Evolutionary conservation across 2,113 vertebrate genomes (phyloP).

Genomic region (Pygoscelis antarcticus): DNA sequence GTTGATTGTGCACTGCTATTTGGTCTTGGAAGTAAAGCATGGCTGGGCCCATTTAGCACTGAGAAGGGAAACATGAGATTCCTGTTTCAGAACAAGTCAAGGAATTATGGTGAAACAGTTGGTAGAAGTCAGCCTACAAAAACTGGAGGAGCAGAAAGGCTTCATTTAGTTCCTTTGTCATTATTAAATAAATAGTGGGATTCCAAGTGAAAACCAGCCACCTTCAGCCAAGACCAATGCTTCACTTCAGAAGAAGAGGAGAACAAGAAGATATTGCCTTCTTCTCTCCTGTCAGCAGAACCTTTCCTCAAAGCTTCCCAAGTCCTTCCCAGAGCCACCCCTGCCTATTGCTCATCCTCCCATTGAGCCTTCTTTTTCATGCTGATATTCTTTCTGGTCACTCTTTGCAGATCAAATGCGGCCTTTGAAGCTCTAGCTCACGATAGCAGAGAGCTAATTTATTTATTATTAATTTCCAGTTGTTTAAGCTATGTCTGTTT

Average conservation of each 20-base stretch:
- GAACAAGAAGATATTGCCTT: neutral
- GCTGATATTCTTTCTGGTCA: neutral
- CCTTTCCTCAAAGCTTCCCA: neutral
- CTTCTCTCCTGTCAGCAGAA: neutral
- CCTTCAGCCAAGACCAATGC: neutral
- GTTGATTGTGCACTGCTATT: neutral
- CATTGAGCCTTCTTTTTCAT: neutral
- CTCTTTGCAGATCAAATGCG: neutral
- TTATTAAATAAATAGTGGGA: neutral
- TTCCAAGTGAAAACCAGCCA: neutral
- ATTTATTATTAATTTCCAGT: slow-evolving; percentile 47
- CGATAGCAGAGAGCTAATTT: neutral
- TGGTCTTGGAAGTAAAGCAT: neutral
- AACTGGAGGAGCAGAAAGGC: neutral
- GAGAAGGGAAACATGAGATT: neutral
- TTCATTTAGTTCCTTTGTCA: neutral
- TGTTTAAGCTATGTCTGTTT: neutral
- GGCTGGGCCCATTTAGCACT: neutral
- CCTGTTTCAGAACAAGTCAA: neutral
- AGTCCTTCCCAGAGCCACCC: neutral
- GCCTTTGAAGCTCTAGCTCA: neutral
- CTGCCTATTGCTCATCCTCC: neutral
- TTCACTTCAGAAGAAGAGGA: neutral
- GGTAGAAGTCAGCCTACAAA: neutral
- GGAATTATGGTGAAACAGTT: neutral